Evolutionary conservation across 64 coral and sea anemone genomes (phyloP), one percentile per base, ranked within the genome.

Genomic region (Cladopsammia gracilis): DNA sequence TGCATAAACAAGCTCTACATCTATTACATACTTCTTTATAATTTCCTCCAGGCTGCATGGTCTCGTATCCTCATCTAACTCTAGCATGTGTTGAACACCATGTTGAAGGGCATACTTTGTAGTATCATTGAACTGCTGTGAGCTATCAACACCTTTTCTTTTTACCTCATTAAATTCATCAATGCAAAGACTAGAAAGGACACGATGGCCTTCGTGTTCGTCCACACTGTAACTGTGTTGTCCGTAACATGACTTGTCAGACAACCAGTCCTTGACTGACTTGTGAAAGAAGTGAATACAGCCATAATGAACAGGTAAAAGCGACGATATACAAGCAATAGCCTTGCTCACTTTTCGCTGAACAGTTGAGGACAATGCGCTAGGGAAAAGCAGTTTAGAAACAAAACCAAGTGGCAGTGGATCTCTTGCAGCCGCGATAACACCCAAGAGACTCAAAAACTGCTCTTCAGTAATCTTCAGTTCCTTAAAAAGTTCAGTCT

Each of bases 241-340:
- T n/a, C 65, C 61, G 43, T 86, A 67, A 10, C 24, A 6, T 49
- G 20, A 57, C 19, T 47, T 73, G 19, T 25, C 57, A 49, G 24
- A 60, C 87, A 89, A 51, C 71, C 71, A 89, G 46, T 89, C 87
- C 45, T 77, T 61, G 3, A 89, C 57, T 48, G 82, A n/a, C 61
- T 85, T 85, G 82, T 85, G 82, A 68, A 85, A 85, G 16, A 50
- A 60, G 4, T 16, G 25, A 16, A 86, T 48, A 20, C 68, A 66
- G 5, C 61, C 82, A 52, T 70, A 51, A 26, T 70, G 10, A 23
- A 86, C 64, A 24, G 82, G 82, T 49, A 86, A 49, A 19, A 86
- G 62, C 3, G 42, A 48, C 16, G 64, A 66, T 10, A 86, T 62
- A 64, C 9, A 48, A 12, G 23, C 22, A 13, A 86, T 46, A 1